These are phyloP conservation scores for Acanthosepion pharaonis DNA, from an alignment of 2,888 invertebrate genomes.

Conservation along the genomic window DNA sequence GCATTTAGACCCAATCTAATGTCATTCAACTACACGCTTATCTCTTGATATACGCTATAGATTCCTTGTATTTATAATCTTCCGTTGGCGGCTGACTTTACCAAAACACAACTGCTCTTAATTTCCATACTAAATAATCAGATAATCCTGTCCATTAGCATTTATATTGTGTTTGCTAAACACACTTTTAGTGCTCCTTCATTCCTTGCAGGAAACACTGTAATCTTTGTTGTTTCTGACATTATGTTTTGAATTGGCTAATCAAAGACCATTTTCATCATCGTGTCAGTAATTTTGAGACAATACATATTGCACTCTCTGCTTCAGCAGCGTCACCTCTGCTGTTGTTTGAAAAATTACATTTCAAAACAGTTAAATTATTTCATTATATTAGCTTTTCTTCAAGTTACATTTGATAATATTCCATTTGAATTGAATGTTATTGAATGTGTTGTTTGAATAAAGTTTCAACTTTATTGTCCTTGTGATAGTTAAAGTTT, in stretches of 20 bases:
- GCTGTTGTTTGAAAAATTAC: background rate
- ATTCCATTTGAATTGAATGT: too few relatives aligned
- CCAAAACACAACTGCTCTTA: conserved; percentile 33
- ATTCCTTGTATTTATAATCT: conserved; percentile 23
- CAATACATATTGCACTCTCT: background rate
- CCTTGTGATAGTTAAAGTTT: too few relatives aligned
- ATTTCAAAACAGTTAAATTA: background rate
- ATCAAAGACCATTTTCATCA: background rate
- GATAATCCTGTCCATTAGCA: background rate
- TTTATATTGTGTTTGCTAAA: conserved; percentile 33
- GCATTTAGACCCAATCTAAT: conserved; percentile 33
- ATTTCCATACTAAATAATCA: conserved; percentile 12
- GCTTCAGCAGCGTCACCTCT: background rate
- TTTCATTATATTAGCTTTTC: background rate
- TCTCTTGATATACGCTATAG: conserved; percentile 21
- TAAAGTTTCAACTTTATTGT: too few relatives aligned
- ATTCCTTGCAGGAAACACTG: background rate
- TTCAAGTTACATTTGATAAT: too few relatives aligned
- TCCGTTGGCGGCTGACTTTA: background rate
- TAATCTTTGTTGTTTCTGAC: conserved; percentile 17
- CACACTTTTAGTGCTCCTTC: background rate
- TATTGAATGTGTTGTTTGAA: too few relatives aligned
- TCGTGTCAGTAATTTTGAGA: background rate
- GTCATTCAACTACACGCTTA: conserved; percentile 33
- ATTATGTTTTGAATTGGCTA: background rate